A percentile compares a stretch with the other conserved stretches of the same genome.
phyloP scores from a whole-genome alignment of 2,888 invertebrate genomes.

The Malacosoma neustria region DNA sequence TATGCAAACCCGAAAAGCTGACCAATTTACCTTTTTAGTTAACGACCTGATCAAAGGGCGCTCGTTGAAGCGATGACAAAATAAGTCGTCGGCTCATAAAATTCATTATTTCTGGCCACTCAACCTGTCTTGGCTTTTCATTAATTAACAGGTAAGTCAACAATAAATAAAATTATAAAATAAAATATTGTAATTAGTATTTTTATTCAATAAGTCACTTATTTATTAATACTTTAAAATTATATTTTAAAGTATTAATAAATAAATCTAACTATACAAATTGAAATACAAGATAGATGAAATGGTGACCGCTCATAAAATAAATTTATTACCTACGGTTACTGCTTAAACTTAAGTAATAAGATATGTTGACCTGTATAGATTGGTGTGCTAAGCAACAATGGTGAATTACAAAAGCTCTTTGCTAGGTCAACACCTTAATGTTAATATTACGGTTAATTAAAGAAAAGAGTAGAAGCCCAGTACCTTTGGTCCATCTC shows the following conservation, averaged over 20 bases:
- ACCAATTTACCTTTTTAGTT: slow-evolving; percentile 60
- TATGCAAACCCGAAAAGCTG: slow-evolving; percentile 39
- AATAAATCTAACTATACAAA: background rate
- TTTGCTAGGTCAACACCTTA: too few relatives aligned
- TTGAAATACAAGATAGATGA: background rate
- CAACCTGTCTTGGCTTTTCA: slow-evolving; percentile 19
- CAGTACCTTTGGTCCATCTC: too few relatives aligned
- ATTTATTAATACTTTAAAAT: background rate
- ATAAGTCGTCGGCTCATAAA: slow-evolving; percentile 42
- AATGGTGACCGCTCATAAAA: too few relatives aligned
- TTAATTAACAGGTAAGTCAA: slow-evolving; percentile 12
- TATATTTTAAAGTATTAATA: background rate
- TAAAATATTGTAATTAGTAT: background rate
- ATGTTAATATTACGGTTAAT: too few relatives aligned
- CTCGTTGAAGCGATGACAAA: slow-evolving; percentile 36
- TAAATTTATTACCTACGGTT: too few relatives aligned
- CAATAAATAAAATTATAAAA: background rate
- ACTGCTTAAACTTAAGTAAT: too few relatives aligned
- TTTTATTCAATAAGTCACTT: background rate
- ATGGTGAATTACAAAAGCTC: too few relatives aligned
- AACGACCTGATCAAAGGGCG: slow-evolving; percentile 58
- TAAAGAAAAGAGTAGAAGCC: too few relatives aligned
- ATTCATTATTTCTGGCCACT: slow-evolving; percentile 36
- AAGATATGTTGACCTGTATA: too few relatives aligned
- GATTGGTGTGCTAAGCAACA: too few relatives aligned